Evolutionary conservation across 2,113 vertebrate species (phyloP).

Genomic region (Petromus typicus): DNA sequence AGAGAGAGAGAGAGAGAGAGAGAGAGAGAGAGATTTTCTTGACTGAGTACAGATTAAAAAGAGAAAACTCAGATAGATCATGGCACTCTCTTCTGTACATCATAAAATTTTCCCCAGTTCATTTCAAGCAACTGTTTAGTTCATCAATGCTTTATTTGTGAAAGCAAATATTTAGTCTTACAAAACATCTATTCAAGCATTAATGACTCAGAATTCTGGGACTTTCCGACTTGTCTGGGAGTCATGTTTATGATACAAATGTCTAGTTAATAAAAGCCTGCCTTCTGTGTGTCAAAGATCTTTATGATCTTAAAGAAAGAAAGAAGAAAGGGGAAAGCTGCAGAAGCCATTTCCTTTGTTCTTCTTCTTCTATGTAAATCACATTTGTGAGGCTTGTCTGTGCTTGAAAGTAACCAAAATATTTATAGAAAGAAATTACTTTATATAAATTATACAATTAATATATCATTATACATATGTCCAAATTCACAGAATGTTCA

Average conservation of each 20-base stretch:
- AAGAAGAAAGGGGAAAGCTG: not conserved
- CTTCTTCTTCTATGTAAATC: conserved; percentile 14
- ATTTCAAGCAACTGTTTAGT: conserved; percentile 74
- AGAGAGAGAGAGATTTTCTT: conserved; percentile 3
- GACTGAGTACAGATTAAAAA: not conserved
- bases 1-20: not conserved
- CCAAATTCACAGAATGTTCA: not conserved
- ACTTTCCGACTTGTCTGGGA: conserved; percentile 83
- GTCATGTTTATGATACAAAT: conserved; percentile 79
- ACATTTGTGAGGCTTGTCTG: conserved; percentile 40
- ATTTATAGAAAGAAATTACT: not conserved
- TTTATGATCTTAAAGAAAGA: conserved; percentile 69
- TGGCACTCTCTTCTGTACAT: conserved; percentile 27
- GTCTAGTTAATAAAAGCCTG: conserved; percentile 75
- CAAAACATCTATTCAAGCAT: conserved; percentile 84
- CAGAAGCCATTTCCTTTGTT: conserved; percentile 50
- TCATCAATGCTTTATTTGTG: conserved; percentile 84
- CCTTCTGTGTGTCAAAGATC: conserved; percentile 74
- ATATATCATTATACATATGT: not conserved
- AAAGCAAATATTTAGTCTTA: conserved; percentile 74
- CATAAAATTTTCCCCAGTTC: conserved; percentile 69
- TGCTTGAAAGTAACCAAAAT: not conserved
- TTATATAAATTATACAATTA: not conserved
- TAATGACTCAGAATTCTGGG: conserved; percentile 84
- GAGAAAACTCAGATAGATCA: conserved; percentile 38